phyloP scores from a whole-genome alignment of 2,888 invertebrate genomes.

The Noctua janthe region DNA sequence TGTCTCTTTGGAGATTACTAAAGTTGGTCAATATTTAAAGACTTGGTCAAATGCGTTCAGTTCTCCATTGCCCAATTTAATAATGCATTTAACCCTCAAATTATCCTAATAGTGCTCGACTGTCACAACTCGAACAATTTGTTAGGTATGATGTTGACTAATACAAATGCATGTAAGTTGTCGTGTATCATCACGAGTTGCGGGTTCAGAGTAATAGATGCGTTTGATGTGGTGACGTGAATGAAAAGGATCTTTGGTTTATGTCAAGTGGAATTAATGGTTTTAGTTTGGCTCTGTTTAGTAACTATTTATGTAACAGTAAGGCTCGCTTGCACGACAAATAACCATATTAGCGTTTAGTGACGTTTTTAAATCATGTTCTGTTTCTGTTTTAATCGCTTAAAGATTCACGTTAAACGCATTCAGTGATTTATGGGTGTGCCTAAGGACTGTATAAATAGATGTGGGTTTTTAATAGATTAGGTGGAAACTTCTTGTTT shows the following conservation, averaged over 20 bases:
- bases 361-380: neutral
- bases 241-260: neutral
- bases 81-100: constrained; percentile 29
- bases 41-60: constrained; percentile 5
- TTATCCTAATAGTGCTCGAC: constrained; percentile 12
- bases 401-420: neutral
- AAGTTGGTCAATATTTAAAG: neutral
- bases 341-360: no score
- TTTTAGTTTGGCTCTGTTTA: neutral
- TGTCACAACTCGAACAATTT: constrained; percentile 15
- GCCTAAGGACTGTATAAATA: no score
- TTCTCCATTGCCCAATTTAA: constrained; percentile 30
- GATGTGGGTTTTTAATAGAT: no score
- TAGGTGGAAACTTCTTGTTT: no score
- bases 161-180: constrained; percentile 2
- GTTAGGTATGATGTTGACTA: constrained; percentile 8
- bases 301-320: neutral
- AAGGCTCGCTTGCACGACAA: neutral
- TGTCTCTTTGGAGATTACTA: neutral
- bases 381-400: neutral
- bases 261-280: neutral
- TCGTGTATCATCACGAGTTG: constrained; percentile 19
- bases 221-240: constrained; percentile 5
- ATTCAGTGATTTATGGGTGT: no score
- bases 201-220: neutral